Evolutionary conservation across 2,797 vertebrate genomes (phyloP), one percentile per base, ranked within the genome.

Genomic region (Eospalax fontanierii): DNA sequence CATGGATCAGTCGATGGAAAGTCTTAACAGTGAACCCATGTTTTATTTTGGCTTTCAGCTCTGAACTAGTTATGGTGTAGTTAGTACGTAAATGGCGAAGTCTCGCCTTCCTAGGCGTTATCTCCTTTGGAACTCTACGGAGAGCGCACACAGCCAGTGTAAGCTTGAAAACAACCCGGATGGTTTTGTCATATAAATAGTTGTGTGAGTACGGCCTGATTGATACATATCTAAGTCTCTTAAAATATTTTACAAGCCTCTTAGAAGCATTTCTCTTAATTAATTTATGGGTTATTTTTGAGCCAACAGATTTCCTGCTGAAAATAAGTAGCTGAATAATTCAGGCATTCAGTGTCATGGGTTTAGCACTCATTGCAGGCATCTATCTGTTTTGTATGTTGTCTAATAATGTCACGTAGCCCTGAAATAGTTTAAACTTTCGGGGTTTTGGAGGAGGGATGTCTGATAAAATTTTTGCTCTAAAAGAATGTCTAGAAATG

Each of bases 201-300:
- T 76, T 50, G 21, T 26, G 22, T 86, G 65, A 33, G 40, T 83
- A 14, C 76, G 65, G 35, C 73, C 50, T 22, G 14, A 66, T 54
- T 86, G 93, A 75, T 43, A 46, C 16, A 81, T 28, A n/a, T 35
- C 15, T 43, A 21, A 33, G 30, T 68, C 21, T 93, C 50, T 92
- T 54, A 86, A 81, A 85, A 78, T 92, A 68, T 7, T 85, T 90
- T 18, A 54, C 19, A 92, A 84, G 63, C 28, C 70, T 91, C 89
- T 80, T 93, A 94, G 79, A 83, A 90, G 11, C 50, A 73, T 87
- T 96, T 93, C 43, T n/a, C 33, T 88, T 96, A 87, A 85, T 90
- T 95, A 82, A 90, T 90, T 93, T 91, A 57, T 93, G 91, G 54
- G 89, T 93, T 95, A 43, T 94, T 97, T 97, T 94, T 84, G 70